Evolutionary conservation across 2,113 vertebrate genomes (phyloP).

Genomic region (Colius striatus): DNA sequence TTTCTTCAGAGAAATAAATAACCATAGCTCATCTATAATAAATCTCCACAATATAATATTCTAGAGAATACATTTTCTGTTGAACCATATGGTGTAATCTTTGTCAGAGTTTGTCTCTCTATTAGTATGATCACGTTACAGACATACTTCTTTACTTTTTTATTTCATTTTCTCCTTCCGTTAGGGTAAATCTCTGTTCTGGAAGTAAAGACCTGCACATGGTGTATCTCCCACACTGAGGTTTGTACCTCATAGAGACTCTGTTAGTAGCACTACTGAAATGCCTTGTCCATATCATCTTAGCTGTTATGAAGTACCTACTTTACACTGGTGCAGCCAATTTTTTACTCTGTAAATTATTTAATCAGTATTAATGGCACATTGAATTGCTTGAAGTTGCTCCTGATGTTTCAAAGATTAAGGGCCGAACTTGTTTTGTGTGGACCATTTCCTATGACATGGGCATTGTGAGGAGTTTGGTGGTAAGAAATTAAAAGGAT

Average conservation of each 20-base stretch:
- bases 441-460: not conserved
- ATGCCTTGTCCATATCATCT: not conserved
- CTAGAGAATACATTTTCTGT: not conserved
- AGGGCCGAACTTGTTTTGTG: not conserved
- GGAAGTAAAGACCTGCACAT: not conserved
- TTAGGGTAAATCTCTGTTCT: not conserved
- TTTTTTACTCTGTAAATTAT: not conserved
- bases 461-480: not conserved
- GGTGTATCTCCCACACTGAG: not conserved
- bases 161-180: not conserved
- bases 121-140: not conserved
- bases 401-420: not conserved
- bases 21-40: conserved; percentile 20
- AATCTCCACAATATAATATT: not conserved
- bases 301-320: not conserved
- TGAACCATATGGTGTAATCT: not conserved
- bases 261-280: not conserved
- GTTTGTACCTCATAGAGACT: not conserved
- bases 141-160: not conserved
- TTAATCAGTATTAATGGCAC: conserved; percentile 13
- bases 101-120: not conserved
- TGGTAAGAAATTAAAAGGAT: not conserved
- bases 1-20: conserved; percentile 45
- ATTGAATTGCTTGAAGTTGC: not conserved
- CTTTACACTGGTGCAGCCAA: not conserved